Evolutionary conservation across 2,888 invertebrate species (phyloP), one percentile per base, ranked within the genome.

Genomic region (Dromius quadrimaculatus): DNA sequence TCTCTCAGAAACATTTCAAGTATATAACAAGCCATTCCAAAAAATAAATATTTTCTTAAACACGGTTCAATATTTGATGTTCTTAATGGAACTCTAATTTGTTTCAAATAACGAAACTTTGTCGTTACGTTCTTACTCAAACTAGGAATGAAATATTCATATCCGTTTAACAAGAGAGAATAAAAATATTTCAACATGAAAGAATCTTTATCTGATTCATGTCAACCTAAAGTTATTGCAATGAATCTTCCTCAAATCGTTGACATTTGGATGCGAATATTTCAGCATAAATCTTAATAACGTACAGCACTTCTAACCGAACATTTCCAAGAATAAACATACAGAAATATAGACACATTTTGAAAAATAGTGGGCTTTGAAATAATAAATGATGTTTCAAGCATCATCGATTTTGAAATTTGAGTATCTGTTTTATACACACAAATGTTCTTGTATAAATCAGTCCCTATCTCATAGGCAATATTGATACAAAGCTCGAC

Each of bases 211-310:
- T 28, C 22, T 5, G 5, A 28, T 50, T 23, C 28, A 28, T 50
- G 20, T 2, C 11, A 8, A 22, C 9, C 28, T 8, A 11, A 20
- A 5, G 2, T 1, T 23, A 50, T 50, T 28, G 23, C 23, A 50
- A 50, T 50, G 23, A 23, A 50, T 50, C 50, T 50, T 50, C 50
- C 28, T 22, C 11, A 50, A 23, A 50, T 47, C 28, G 50, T 11
- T 11, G 50, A 50, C 50, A 13, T n/a, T 50, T 50, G 50, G 28
- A 50, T 50, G 50, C 8, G 50, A 47, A 28, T 50, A 23, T 15
- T 50, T 50, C 23, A 28, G 5, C 50, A 50, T 50, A 50, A 50
- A 50, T 50, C 28, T 54, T 28, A 54, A 32, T 54, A 54, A 54
- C 15, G 50, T 28, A n/a, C n/a, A n/a, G n/a, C n/a, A n/a, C n/a